Percentiles rank a stretch among this genome's conserved stretches.
These are phyloP conservation scores for Xiphophorus couchianus DNA, from an alignment of 2,113 vertebrate genomes.

Conservation along the genomic window DNA sequence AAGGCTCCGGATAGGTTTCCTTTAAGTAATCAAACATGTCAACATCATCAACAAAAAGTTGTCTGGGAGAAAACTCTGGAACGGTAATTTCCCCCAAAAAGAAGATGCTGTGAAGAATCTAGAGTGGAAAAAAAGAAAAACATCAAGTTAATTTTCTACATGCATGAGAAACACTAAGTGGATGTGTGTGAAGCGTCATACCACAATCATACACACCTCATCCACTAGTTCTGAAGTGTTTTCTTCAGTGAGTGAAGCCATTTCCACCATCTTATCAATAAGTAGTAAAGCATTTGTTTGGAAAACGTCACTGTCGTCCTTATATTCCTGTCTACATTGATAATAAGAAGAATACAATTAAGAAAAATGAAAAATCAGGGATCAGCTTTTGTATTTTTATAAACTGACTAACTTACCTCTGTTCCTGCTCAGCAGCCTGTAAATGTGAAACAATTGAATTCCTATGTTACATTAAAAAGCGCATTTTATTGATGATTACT, in stretches of 20 bases:
- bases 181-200: not conserved
- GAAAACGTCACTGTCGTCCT: accelerated
- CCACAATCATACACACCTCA: slow-evolving; percentile 34
- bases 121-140: not conserved
- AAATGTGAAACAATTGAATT: not conserved
- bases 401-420: not conserved
- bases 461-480: not conserved
- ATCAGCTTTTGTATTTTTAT: not conserved
- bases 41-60: accelerated
- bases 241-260: accelerated
- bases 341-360: not conserved
- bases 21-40: accelerated
- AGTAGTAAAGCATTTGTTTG: not conserved
- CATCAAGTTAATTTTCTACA: not conserved
- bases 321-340: slow-evolving; percentile 6
- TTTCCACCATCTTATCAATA: accelerated
- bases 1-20: accelerated
- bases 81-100: not conserved
- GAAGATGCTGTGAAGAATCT: slow-evolving; percentile 50
- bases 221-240: slow-evolving; percentile 3
- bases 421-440: accelerated
- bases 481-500: not conserved
- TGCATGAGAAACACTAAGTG: not conserved
- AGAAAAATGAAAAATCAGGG: not conserved
- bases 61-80: accelerated